A percentile compares a stretch with the other conserved stretches of the same genome.
phyloP scores from a whole-genome alignment of 2,888 invertebrate genomes.

The Calephelis perditalis region DNA sequence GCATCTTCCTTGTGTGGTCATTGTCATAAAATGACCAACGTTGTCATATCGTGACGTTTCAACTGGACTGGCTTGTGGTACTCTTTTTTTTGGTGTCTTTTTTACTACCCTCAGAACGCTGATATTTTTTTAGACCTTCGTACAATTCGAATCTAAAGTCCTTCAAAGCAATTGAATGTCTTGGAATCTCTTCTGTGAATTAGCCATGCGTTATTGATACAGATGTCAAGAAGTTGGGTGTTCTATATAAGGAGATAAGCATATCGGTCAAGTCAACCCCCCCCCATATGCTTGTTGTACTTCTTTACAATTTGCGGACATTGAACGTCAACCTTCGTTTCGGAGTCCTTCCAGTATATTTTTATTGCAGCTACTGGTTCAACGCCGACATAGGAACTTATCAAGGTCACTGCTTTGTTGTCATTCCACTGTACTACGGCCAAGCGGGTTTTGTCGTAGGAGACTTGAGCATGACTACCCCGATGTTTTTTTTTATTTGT shows the following conservation, averaged over 20 bases:
- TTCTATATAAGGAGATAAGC: conserved; percentile 22
- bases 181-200: conserved; percentile 16
- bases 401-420: conserved; percentile 32
- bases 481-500: neutral
- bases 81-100: neutral
- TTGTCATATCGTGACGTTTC: conserved; percentile 25
- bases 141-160: conserved; percentile 17
- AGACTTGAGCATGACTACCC: conserved; percentile 24
- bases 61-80: conserved; percentile 17
- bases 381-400: conserved; percentile 35
- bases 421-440: conserved; percentile 35
- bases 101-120: neutral
- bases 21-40: conserved; percentile 26
- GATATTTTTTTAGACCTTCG: conserved; percentile 15
- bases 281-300: conserved; percentile 19
- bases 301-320: conserved; percentile 32
- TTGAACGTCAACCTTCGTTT: conserved; percentile 18
- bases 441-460: conserved; percentile 27
- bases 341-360: conserved; percentile 33
- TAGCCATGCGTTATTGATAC: conserved; percentile 20
- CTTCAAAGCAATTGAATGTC: conserved; percentile 16
- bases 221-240: conserved; percentile 29
- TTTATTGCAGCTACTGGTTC: conserved; percentile 34
- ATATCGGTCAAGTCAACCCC: conserved; percentile 26
- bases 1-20: conserved; percentile 26